A percentile compares a stretch with the other conserved stretches of the same genome.
These are phyloP conservation scores for Drosophila grimshawi DNA, from an alignment of 1,140 invertebrate species.

Conservation along the genomic window DNA sequence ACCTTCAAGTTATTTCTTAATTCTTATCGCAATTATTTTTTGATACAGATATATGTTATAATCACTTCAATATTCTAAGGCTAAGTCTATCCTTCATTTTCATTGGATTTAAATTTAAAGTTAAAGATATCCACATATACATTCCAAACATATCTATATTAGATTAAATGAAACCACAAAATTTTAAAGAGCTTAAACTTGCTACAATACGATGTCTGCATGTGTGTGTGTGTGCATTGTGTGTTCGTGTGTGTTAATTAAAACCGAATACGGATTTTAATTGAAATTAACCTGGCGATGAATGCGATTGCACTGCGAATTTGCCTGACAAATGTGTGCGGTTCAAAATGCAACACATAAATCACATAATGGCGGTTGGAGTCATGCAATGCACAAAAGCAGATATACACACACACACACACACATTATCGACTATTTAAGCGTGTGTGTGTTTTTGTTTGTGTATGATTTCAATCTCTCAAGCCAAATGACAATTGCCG, in stretches of 20 bases:
- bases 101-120: no score
- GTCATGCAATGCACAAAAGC: constrained; percentile 60
- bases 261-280: constrained; percentile 64
- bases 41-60: no score
- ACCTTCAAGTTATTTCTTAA: no score
- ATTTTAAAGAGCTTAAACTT: constrained; percentile 7
- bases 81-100: no score
- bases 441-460: constrained; percentile 6
- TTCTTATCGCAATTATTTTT: no score
- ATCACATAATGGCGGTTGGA: constrained; percentile 69
- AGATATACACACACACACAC: constrained; percentile 13
- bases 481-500: constrained; percentile 76
- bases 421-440: constrained; percentile 1
- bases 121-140: no score
- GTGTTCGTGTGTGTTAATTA: constrained; percentile 60
- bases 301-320: constrained; percentile 47
- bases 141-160: neutral
- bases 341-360: constrained; percentile 75
- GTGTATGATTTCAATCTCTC: constrained; percentile 68
- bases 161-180: constrained; percentile 13
- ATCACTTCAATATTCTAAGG: no score
- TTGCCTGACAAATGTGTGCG: constrained; percentile 62
- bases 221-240: neutral
- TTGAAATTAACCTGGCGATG: constrained; percentile 73
- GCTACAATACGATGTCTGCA: constrained; percentile 6